Base-by-base conservation (phyloP, 2,113 vertebrate genomes). In the Limnothrissa miodon region DNA sequence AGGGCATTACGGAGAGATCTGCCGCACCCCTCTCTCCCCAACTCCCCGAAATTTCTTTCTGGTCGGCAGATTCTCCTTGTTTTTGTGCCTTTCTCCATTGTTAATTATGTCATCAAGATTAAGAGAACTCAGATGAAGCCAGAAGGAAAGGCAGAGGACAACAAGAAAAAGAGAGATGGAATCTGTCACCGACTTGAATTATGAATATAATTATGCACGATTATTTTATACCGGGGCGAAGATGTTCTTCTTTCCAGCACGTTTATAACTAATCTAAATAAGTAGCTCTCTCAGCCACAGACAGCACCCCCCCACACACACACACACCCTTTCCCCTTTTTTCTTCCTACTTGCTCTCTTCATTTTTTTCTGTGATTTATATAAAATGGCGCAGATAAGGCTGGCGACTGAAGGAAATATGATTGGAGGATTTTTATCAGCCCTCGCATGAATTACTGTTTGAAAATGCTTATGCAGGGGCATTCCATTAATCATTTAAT, bases 401-500 rank as follows among this genome's bases (percentile, higher is more conserved):
- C 98, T 96, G 96, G 97, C 96, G 95, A 98, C 96, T 97, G 97
- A 98, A 96, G 97, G 96, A 97, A 99, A 98, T 98, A 96, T 96
- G 98, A 99, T 99, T 99, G 97, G 97, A 97, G 97, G 98, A 99
- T 98, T 99, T 99, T 99, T 99, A 99, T 99, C 98, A 99, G 97
- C 96, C 95, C 95, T 94, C 94, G 96, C 97, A 98, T 99, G 97
- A 99, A 99, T 99, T 99, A 99, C 98, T 97, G 97, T 98, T 97
- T 97, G 97, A 99, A 99, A 99, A 99, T 99, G 98, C 98, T 99
- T 99, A 98, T 98, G 97, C 97, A 97, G 97, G 96, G 97, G 97
- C 98, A 97, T 99, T 99, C 98, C 98, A 99, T 99, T 99, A 99
- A 99, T 99, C 98, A 99, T 99, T 99, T 99, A 99, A 99, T 99